phyloP scores from a whole-genome alignment of 2,113 vertebrate species.

The Pheucticus melanocephalus region DNA sequence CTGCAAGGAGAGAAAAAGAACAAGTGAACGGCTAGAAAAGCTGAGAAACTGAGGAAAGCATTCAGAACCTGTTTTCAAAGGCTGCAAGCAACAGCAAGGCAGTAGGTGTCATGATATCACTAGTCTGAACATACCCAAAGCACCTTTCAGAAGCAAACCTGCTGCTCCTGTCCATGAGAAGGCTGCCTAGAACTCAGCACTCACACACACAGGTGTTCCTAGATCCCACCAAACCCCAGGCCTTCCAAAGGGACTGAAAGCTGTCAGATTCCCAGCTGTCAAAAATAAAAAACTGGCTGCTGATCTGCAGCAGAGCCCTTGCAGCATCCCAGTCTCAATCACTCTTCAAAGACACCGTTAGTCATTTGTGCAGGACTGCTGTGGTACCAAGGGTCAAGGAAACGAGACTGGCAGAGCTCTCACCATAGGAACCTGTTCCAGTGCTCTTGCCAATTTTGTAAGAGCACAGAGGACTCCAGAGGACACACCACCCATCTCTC shows the following conservation, averaged over 20 bases:
- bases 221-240: not conserved
- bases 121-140: not conserved
- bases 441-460: not conserved
- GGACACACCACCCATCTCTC: not conserved
- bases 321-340: not conserved
- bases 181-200: not conserved
- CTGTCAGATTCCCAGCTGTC: not conserved
- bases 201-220: fast-evolving
- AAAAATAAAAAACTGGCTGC: not conserved
- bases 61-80: not conserved
- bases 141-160: not conserved
- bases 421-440: not conserved
- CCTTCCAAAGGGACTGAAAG: not conserved
- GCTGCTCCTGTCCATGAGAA: not conserved
- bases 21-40: not conserved
- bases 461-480: not conserved
- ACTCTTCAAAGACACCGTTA: not conserved
- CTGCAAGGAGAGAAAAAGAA: slow-evolving; percentile 56
- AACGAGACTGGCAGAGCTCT: not conserved
- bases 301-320: not conserved
- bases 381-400: not conserved
- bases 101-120: not conserved
- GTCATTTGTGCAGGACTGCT: not conserved
- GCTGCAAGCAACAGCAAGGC: not conserved
- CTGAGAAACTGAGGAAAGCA: not conserved